Evolutionary conservation across 2,113 vertebrate genomes (phyloP).

Genomic region (Myrmecobius fasciatus): DNA sequence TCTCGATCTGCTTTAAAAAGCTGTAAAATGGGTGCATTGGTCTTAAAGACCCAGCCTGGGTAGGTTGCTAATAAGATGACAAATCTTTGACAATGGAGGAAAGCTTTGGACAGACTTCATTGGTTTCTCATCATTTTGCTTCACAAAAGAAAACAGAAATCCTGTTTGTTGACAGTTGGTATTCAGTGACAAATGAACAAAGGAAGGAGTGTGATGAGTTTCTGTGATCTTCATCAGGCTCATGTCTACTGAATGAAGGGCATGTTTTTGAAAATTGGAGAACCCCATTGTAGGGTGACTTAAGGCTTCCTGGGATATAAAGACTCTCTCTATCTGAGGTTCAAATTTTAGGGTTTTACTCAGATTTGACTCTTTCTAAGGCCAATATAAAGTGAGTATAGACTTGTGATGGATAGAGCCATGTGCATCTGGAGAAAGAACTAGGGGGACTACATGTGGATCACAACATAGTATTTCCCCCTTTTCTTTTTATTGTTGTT

Average conservation of each 20-base stretch:
- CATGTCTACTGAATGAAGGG: background rate
- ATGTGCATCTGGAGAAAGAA: too few relatives aligned
- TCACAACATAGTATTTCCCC: too few relatives aligned
- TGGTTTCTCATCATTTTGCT: background rate
- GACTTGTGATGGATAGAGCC: too few relatives aligned
- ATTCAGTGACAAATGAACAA: slow-evolving; percentile 1
- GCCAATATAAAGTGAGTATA: background rate
- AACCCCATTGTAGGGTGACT: background rate
- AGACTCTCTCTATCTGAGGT: background rate
- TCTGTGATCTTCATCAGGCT: background rate
- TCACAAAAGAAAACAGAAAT: background rate
- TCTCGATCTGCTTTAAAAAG: slow-evolving; percentile 29
- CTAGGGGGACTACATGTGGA: too few relatives aligned
- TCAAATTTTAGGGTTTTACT: background rate
- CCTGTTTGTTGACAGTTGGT: background rate
- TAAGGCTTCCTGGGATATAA: background rate
- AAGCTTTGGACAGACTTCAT: background rate
- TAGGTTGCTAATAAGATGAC: background rate
- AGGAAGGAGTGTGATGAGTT: background rate
- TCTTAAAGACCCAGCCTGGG: background rate
- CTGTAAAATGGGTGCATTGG: background rate
- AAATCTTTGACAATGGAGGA: background rate
- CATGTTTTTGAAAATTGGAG: background rate
- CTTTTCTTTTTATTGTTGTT: too few relatives aligned
- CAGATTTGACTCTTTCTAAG: slow-evolving; percentile 18